Evolutionary conservation across 2,113 vertebrate species (phyloP).

Genomic region (Podarcis cretensis): DNA sequence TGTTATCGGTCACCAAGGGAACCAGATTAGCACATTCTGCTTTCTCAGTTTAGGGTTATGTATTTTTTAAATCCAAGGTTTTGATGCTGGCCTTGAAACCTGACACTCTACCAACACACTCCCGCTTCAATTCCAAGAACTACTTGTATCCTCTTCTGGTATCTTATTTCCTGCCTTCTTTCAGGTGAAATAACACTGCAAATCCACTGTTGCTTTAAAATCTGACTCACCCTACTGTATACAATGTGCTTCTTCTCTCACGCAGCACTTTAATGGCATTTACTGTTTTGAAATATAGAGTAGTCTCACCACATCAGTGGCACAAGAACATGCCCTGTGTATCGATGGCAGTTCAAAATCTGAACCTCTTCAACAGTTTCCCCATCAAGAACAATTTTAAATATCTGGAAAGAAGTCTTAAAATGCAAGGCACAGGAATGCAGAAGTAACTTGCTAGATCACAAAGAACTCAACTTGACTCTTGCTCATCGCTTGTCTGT

Average conservation of each 20-base stretch:
- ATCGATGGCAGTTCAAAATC: neutral
- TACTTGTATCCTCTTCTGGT: neutral
- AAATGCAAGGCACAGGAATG: neutral
- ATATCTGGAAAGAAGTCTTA: neutral
- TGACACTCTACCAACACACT: neutral
- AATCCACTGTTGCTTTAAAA: neutral
- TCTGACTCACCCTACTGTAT: neutral
- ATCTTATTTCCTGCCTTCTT: neutral
- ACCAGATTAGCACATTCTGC: neutral
- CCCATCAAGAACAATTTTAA: neutral
- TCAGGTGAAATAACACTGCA: neutral
- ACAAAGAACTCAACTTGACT: neutral
- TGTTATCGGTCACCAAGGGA: neutral
- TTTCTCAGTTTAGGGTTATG: neutral
- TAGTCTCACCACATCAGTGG: neutral
- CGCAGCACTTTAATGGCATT: neutral
- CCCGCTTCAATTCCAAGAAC: neutral
- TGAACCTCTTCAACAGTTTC: neutral
- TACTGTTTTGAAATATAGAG: neutral
- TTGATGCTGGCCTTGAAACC: neutral
- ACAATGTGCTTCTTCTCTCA: neutral
- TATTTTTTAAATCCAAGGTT: neutral
- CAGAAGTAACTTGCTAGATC: neutral
- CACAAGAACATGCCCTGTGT: neutral
- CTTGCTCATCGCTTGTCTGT: neutral